Conservation (phyloP, 1,140 invertebrate genomes). For the Seison nebaliae region DNA sequence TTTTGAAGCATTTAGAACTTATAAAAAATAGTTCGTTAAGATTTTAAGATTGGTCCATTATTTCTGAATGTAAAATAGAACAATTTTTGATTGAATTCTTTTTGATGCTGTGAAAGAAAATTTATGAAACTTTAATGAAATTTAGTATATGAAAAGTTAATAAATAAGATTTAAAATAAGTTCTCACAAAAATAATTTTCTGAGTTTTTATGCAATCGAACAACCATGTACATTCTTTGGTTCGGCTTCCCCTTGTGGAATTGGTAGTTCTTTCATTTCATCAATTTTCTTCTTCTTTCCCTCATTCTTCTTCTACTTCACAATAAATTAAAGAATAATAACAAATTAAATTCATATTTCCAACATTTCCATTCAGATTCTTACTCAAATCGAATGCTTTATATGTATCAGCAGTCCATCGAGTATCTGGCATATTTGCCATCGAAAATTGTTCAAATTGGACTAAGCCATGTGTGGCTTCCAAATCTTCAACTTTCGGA, state of each 20-base stretch:
- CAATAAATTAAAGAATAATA: neutral
- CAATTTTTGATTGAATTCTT: too few relatives aligned
- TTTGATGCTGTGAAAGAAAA: too few relatives aligned
- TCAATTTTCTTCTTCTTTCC: slow-evolving; percentile 3
- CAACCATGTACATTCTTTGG: slow-evolving; percentile 5
- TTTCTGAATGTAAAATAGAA: too few relatives aligned
- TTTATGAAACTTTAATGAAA: too few relatives aligned
- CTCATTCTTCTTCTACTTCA: neutral
- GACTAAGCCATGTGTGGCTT: slow-evolving; percentile 41
- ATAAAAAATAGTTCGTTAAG: too few relatives aligned
- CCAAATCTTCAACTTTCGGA: slow-evolving; percentile 36
- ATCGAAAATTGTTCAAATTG: slow-evolving; percentile 37
- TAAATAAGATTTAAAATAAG: too few relatives aligned
- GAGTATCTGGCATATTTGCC: slow-evolving; percentile 30
- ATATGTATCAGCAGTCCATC: slow-evolving; percentile 37
- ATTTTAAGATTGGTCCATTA: too few relatives aligned
- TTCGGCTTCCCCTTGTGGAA: slow-evolving; percentile 11
- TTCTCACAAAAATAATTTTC: neutral
- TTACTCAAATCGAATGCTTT: slow-evolving; percentile 32
- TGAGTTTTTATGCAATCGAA: slow-evolving; percentile 1
- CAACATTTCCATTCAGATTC: slow-evolving; percentile 19
- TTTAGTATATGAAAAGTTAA: too few relatives aligned
- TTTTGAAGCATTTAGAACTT: too few relatives aligned
- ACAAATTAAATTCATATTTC: slow-evolving; percentile 7
- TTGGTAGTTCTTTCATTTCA: slow-evolving; percentile 5